Evolutionary conservation across 2,797 vertebrate genomes (phyloP).

Genomic region (Okamejei kenojei): DNA sequence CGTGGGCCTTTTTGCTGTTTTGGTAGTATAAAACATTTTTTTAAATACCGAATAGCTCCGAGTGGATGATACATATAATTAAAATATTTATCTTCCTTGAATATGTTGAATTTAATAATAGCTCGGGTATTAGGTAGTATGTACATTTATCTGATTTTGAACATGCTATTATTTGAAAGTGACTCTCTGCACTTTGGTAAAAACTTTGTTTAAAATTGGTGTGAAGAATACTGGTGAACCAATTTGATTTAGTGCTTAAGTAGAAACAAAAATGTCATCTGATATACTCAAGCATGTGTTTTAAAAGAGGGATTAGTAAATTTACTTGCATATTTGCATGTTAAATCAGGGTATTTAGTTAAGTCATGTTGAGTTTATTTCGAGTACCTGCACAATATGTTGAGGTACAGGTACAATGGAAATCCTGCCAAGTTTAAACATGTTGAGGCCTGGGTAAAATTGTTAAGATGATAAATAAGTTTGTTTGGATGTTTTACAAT

Average conservation of each 20-base stretch:
- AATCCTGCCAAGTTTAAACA: neutral
- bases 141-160: neutral
- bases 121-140: neutral
- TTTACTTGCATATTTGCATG: neutral
- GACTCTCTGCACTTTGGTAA: neutral
- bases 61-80: neutral
- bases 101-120: neutral
- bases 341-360: neutral
- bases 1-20: neutral
- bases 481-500: neutral
- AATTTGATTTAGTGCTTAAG: neutral
- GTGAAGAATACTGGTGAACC: neutral
- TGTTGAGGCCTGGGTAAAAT: neutral
- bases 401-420: too few relatives aligned
- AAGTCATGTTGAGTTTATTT: too few relatives aligned
- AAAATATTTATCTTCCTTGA: neutral
- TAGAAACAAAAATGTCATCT: neutral
- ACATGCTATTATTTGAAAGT: conserved; percentile 1
- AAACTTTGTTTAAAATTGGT: neutral
- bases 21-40: conserved; percentile 2
- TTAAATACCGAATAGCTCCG: neutral
- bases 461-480: neutral
- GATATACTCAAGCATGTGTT: neutral
- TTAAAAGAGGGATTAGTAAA: neutral
- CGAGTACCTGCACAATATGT: too few relatives aligned